phyloP scores from a whole-genome alignment of 2,113 vertebrate species.

The Acrocephalus kingi region DNA sequence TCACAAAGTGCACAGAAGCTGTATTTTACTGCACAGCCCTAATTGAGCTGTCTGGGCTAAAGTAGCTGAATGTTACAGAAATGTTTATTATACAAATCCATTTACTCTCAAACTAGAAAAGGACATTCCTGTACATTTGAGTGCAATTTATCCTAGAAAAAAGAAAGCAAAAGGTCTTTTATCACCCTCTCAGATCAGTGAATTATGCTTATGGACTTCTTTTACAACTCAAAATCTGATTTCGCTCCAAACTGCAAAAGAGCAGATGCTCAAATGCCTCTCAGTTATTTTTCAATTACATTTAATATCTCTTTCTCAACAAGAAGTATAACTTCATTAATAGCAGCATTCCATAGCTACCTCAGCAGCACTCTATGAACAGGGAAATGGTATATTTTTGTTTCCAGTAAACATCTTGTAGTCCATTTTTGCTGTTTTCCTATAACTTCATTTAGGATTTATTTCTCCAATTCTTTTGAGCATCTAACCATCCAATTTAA shows the following conservation, averaged over 20 bases:
- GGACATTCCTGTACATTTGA: conserved; percentile 53
- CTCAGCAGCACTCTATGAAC: not conserved
- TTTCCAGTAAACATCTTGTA: not conserved
- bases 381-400: not conserved
- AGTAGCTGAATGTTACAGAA: conserved; percentile 66
- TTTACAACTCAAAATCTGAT: conserved; percentile 46
- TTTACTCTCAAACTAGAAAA: conserved; percentile 63
- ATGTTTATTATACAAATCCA: conserved; percentile 75
- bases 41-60: conserved; percentile 76
- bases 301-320: not conserved
- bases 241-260: conserved; percentile 35
- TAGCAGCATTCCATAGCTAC: not conserved
- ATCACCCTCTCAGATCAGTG: conserved; percentile 62
- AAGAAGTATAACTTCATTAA: not conserved
- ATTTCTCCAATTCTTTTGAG: not conserved
- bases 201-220: conserved; percentile 62
- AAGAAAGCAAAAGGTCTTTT: conserved; percentile 59
- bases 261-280: conserved; percentile 27
- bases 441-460: not conserved
- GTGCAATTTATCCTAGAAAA: conserved; percentile 54
- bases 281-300: conserved; percentile 29
- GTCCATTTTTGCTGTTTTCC: not conserved
- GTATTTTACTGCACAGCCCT: conserved; percentile 68
- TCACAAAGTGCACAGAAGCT: conserved; percentile 65
- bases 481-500: not conserved